These are phyloP conservation scores for Sebastes paucispinis DNA, from an alignment of 2,797 vertebrate genomes.

Conservation along the genomic window DNA sequence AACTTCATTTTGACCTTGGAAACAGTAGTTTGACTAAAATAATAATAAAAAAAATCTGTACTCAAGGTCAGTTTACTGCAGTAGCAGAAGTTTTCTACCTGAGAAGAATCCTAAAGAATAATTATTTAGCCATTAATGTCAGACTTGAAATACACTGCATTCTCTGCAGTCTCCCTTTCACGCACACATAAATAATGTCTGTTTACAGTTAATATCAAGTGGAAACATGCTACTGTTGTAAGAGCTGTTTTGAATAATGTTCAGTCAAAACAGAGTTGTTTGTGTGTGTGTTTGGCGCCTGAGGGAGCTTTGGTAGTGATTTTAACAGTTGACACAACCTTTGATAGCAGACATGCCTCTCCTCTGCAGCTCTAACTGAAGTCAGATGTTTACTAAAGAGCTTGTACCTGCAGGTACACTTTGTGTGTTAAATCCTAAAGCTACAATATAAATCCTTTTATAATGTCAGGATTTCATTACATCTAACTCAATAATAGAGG, in stretches of 20 bases:
- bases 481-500: not conserved
- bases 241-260: not conserved
- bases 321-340: constrained; percentile 16
- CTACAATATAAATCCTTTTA: not conserved
- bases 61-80: not conserved
- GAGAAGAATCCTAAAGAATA: not conserved
- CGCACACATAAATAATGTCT: not conserved
- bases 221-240: not conserved
- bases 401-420: not conserved
- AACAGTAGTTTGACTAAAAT: not conserved
- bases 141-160: not conserved
- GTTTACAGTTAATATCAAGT: not conserved
- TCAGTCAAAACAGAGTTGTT: constrained; percentile 42
- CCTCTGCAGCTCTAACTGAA: constrained; percentile 6
- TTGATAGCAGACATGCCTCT: constrained; percentile 30
- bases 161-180: not conserved
- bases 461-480: not conserved
- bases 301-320: constrained; percentile 21
- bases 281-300: constrained; percentile 18
- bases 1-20: not conserved
- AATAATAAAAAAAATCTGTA: not conserved
- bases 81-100: not conserved
- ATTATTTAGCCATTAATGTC: not conserved
- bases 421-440: not conserved
- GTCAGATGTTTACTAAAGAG: constrained; percentile 37